Evolutionary conservation across 2,888 invertebrate species (phyloP).

Genomic region (Dryobota labecula): DNA sequence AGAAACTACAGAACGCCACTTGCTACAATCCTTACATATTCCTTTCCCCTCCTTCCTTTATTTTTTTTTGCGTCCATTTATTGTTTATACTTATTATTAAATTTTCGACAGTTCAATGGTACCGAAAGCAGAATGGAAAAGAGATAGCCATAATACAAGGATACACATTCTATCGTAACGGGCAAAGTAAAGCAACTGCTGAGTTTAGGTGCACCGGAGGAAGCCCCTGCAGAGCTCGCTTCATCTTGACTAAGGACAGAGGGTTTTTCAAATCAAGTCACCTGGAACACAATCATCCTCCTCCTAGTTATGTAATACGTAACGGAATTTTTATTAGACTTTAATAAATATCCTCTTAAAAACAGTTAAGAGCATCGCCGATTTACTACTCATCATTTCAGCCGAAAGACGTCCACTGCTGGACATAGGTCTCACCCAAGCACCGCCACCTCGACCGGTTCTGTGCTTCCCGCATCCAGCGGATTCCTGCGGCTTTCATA

Average conservation of each 20-base stretch:
- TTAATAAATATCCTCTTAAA: background rate
- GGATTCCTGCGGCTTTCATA: no score
- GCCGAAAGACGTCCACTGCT: no score
- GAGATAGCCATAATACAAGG: conserved; percentile 68
- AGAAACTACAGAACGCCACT: background rate
- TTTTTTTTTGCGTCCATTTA: background rate
- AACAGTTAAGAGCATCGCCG: background rate
- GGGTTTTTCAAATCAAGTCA: conserved; percentile 8
- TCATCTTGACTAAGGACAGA: conserved; percentile 24
- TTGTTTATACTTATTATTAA: background rate
- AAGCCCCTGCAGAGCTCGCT: conserved; percentile 42
- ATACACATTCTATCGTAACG: conserved; percentile 69
- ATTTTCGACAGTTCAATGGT: conserved; percentile 46
- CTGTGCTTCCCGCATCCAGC: no score
- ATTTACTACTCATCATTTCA: no score
- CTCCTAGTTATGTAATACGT: conserved; percentile 22
- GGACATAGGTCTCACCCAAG: no score
- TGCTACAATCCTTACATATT: background rate
- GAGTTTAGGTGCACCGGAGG: conserved; percentile 30
- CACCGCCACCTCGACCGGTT: no score
- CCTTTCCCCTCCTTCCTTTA: background rate
- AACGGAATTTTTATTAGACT: conserved; percentile 28
- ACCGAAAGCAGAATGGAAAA: conserved; percentile 65
- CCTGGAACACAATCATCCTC: conserved; percentile 28
- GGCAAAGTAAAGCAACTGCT: conserved; percentile 15